Evolutionary conservation across 2,797 vertebrate species (phyloP).

Genomic region (Ceryle rudis): DNA sequence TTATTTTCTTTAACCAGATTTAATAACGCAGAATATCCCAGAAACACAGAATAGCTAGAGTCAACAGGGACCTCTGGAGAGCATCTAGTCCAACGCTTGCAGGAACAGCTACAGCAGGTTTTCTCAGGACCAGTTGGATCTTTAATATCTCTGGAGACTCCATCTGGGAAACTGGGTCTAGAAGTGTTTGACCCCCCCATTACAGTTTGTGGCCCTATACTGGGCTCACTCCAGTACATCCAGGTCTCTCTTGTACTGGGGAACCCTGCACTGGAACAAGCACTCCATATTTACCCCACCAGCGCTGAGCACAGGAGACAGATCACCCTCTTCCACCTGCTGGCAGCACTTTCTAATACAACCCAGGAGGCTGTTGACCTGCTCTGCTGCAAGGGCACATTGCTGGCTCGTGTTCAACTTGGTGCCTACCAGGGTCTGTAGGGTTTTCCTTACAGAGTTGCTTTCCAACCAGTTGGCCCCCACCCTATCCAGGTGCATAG

Average conservation of each 20-base stretch:
- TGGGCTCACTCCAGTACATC: background rate
- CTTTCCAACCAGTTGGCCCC: background rate
- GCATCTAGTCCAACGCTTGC: background rate
- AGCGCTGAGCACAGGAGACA: background rate
- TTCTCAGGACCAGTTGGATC: background rate
- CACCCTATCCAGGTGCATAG: background rate
- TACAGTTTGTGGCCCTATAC: background rate
- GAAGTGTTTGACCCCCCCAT: accelerated
- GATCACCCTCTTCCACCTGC: background rate
- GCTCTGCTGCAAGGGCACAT: background rate
- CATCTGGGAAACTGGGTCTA: background rate
- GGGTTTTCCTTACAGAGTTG: background rate
- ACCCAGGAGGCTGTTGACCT: background rate
- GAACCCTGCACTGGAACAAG: background rate
- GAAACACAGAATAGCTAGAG: background rate
- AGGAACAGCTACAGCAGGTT: background rate
- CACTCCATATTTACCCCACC: background rate
- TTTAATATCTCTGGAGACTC: background rate
- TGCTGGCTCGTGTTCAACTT: background rate
- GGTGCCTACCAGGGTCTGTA: background rate
- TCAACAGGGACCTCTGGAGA: background rate
- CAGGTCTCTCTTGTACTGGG: background rate
- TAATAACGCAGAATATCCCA: background rate
- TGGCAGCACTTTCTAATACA: background rate
- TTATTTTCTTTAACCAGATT: background rate